Conservation (phyloP, 2,888 invertebrate species). For the Fragum whitleyi region DNA sequence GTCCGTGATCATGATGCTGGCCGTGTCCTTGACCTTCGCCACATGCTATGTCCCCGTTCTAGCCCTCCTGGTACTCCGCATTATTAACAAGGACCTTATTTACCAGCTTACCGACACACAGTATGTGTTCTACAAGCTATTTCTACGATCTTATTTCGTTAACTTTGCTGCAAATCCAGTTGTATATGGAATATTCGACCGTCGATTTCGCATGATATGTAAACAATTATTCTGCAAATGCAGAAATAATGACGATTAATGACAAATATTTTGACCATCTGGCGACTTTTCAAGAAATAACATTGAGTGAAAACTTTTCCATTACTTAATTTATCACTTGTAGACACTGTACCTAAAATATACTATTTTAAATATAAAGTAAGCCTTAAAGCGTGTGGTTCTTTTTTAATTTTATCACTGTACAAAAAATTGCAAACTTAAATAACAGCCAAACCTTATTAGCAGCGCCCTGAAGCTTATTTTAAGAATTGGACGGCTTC, state of each 20-base stretch:
- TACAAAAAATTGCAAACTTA: too few relatives aligned
- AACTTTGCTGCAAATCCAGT: slow-evolving; percentile 22
- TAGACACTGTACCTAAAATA: too few relatives aligned
- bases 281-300: too few relatives aligned
- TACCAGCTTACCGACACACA: slow-evolving; percentile 1
- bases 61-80: neutral
- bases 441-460: too few relatives aligned
- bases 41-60: slow-evolving; percentile 8
- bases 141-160: slow-evolving; percentile 23
- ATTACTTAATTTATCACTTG: too few relatives aligned
- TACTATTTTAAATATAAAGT: too few relatives aligned
- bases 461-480: too few relatives aligned
- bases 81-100: neutral
- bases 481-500: too few relatives aligned
- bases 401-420: too few relatives aligned
- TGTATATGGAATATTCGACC: slow-evolving; percentile 16
- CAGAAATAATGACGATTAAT: neutral
- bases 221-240: neutral
- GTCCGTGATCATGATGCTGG: slow-evolving; percentile 9
- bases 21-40: slow-evolving; percentile 14
- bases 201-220: neutral
- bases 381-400: too few relatives aligned
- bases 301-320: too few relatives aligned
- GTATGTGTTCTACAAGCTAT: slow-evolving; percentile 15
- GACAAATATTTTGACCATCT: too few relatives aligned